Evolutionary conservation across 1,140 invertebrate species (phyloP), one percentile per base, ranked within the genome.

Genomic region (Macrosteles quadrilineatus): DNA sequence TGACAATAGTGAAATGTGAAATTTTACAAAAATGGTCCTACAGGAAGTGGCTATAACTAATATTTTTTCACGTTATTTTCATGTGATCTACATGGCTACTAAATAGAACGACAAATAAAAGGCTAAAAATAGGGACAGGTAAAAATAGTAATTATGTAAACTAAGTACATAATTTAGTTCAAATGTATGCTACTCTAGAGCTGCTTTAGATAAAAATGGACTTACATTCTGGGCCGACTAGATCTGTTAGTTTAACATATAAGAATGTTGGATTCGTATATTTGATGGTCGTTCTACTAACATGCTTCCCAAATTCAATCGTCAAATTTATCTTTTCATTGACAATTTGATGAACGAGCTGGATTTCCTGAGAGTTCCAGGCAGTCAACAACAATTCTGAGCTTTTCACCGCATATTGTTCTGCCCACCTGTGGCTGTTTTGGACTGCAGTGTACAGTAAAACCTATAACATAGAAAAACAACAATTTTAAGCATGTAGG

Each of bases 201-300:
- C n/a, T n/a, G n/a, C n/a, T n/a, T n/a, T n/a, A n/a, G n/a, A n/a
- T n/a, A n/a, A n/a, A n/a, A n/a, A n/a, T n/a, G n/a, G n/a, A 69
- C 67, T 69, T 66, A 72, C 71, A 65, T 27, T 72, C 71, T 31
- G 59, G 43, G 11, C 71, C 67, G 63, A 72, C 43, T n/a, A 66
- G 25, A 21, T 71, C 45, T 31, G 29, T 25, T 27, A 53, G 29
- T 40, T 45, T 64, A 43, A 50, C 62, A 30, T 64, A 70, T 12
- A 70, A 36, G 11, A 70, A 55, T 12, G 53, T 62, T 23, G 55
- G 50, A 27, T 63, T 63, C 66, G 43, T 43, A 23, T 30, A 65
- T 55, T 62, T 30, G 6, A 70, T n/a, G 47, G 40, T 65, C 1
- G 31, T 66, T 43, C 31, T 43, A 6, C 32, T 43, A 23, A 66